phyloP scores from a whole-genome alignment of 2,113 vertebrate species.

The Trachemys scripta region DNA sequence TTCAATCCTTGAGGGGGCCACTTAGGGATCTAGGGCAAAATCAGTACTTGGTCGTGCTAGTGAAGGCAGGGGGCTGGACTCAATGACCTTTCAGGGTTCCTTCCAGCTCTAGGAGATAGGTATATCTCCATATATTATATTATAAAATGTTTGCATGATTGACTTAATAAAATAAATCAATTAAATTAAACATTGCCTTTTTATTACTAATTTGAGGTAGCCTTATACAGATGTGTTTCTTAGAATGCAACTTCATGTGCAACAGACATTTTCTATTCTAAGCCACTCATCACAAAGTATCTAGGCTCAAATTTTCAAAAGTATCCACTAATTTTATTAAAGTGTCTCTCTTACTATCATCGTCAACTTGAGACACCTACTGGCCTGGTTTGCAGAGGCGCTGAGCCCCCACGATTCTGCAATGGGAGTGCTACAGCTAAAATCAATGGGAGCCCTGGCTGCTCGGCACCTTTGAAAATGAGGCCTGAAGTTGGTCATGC shows the following conservation, averaged over 20 bases:
- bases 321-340: not conserved
- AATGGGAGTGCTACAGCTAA: not conserved
- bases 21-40: no score
- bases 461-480: not conserved
- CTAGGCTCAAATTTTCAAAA: constrained; percentile 37
- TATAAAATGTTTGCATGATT: constrained; percentile 33
- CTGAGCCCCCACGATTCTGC: not conserved
- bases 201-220: constrained; percentile 39
- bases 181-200: constrained; percentile 61
- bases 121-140: no score
- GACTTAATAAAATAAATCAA: constrained; percentile 42
- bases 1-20: no score
- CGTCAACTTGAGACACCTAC: not conserved
- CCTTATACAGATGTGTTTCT: not conserved
- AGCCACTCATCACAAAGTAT: constrained; percentile 15
- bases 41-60: no score
- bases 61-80: no score
- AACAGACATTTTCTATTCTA: constrained; percentile 53
- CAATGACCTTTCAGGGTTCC: no score
- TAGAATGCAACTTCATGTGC: not conserved
- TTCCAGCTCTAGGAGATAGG: no score
- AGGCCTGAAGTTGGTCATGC: not conserved
- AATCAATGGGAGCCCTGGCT: not conserved
- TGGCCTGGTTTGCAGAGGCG: not conserved
- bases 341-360: not conserved